Base-by-base conservation (phyloP, 2,888 invertebrate species). In the Aspidiotus destructor region DNA sequence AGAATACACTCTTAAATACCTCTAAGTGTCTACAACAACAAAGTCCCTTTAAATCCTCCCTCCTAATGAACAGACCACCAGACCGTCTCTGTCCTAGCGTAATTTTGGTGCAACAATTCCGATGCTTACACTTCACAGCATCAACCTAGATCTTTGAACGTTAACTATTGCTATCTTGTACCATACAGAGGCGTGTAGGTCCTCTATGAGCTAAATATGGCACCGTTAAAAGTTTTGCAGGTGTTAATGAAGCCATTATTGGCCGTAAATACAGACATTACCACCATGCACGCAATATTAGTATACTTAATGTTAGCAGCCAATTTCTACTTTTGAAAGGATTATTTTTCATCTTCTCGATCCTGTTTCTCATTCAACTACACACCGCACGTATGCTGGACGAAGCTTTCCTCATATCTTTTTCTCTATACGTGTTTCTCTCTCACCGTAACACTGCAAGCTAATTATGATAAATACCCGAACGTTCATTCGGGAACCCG, bases 221-320 rank as follows among this genome's bases (percentile, higher is more conserved):
- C 28, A 28, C 28, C 48, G 48, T 42, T 48, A 58, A 65, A 65
- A 17, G 42, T 61, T 61, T 61, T 15, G 61, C 61, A 61, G 65
- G 65, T 65, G 65, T 65, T 65, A 65, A 65, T 65, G 58, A 65
- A 55, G 57, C 65, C 58, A 65, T 65, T 65, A 65, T 65, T 42
- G 65, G 48, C 58, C 65, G 65, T 65, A 58, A 65, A 65, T 65
- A 65, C 48, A 65, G 65, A 65, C 65, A 65, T 65, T 65, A 65
- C 65, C 65, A 58, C 28, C 28, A 58, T 55, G 65, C 48, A 48
- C 58, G 65, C 28, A 28, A 58, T 57, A 65, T 65, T 65, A 65
- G 65, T 58, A 58, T 65, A 28, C 28, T 64, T 65, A 65, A 65
- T 40, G 65, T 58, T 60, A 58, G 44, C 65, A 48, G 65, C 57